Conservation (phyloP, 2,797 vertebrate genomes). For the Gymnothorax javanicus region DNA sequence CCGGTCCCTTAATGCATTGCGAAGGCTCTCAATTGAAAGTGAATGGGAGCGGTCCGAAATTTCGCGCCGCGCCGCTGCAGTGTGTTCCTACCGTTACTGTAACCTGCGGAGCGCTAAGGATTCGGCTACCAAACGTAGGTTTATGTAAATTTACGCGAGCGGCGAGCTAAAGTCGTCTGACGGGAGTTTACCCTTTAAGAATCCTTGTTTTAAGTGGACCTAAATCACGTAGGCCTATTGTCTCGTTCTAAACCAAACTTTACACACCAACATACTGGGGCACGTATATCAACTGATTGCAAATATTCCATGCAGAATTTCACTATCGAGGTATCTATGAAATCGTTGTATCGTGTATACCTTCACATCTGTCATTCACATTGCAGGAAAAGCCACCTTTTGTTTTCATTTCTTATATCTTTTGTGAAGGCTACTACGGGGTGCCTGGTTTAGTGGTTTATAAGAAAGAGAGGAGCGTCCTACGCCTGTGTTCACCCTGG, state of each 20-base stretch:
- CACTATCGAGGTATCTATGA: background rate
- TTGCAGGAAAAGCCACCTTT: background rate
- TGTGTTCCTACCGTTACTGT: too few species aligned
- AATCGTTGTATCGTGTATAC: background rate
- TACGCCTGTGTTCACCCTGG: background rate
- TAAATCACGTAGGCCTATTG: background rate
- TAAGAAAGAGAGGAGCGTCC: background rate
- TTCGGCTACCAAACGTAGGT: too few species aligned
- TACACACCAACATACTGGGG: background rate
- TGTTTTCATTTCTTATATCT: background rate
- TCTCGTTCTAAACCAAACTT: background rate
- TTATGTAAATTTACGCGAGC: too few species aligned
- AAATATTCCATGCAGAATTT: background rate
- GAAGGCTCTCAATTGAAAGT: too few species aligned
- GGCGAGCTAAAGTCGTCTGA: too few species aligned
- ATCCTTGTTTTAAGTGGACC: background rate
- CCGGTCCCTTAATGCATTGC: too few species aligned
- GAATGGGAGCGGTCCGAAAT: too few species aligned
- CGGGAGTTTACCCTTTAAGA: too few species aligned
- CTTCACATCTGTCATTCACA: background rate
- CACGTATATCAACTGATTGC: constrained; percentile 11
- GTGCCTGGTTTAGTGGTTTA: background rate
- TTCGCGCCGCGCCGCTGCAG: too few species aligned
- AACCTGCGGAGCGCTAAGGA: too few species aligned
- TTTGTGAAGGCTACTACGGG: background rate